These are phyloP conservation scores for Callyntrura guangdongensis DNA, from an alignment of 2,888 invertebrate species.

Conservation along the genomic window DNA sequence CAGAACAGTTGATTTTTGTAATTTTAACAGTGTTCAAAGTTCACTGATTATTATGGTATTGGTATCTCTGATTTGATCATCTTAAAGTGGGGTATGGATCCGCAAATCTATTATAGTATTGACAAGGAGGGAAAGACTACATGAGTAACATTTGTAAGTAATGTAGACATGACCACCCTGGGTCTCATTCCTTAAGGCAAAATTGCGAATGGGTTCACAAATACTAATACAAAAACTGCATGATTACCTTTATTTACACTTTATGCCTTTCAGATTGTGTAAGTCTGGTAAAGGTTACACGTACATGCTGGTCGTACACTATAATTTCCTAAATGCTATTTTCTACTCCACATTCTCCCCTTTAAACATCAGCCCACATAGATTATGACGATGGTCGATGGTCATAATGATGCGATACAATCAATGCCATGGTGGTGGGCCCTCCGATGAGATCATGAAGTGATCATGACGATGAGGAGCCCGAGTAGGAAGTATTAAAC, in stretches of 20 bases:
- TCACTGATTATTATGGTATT: no score
- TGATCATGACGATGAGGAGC: constrained; percentile 41
- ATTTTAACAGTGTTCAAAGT: no score
- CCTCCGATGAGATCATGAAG: constrained; percentile 44
- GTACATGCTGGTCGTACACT: not conserved
- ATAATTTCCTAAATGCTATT: not conserved
- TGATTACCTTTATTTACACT: no score
- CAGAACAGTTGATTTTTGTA: no score
- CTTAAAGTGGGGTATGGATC: no score
- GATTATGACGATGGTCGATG: constrained; percentile 28
- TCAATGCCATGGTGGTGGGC: constrained; percentile 48
- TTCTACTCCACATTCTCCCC: not conserved
- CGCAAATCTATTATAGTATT: no score
- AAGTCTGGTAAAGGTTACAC: not conserved
- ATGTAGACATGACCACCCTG: no score
- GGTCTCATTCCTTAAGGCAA: no score
- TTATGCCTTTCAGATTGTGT: not conserved
- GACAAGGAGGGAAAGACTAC: no score
- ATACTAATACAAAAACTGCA: not conserved
- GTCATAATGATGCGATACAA: constrained; percentile 49
- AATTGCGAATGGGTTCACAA: no score
- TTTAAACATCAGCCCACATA: not conserved
- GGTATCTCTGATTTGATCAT: no score
- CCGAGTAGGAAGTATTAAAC: constrained; percentile 57
- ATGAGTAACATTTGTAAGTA: no score